Percentiles rank a stretch among this genome's conserved stretches.
phyloP scores from a whole-genome alignment of 1,140 invertebrate species.

The Saccostrea glomerata region DNA sequence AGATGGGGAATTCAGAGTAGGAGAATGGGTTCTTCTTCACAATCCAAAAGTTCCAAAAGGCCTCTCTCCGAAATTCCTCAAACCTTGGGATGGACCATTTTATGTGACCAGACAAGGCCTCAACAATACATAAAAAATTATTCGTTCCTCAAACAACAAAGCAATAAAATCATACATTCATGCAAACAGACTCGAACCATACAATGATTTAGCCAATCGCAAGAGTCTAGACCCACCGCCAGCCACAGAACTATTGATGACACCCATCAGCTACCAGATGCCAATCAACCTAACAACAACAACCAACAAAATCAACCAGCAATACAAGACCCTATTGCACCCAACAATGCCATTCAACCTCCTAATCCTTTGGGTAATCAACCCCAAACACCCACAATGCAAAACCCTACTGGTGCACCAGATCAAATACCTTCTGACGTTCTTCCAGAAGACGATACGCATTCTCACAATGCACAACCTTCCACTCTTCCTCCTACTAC shows the following conservation, averaged over 20 bases:
- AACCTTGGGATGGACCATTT: not conserved
- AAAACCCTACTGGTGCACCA: too few relatives aligned
- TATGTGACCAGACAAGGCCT: not conserved
- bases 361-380: too few relatives aligned
- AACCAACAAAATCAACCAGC: too few relatives aligned
- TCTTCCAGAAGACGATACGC: too few relatives aligned
- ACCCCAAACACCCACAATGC: too few relatives aligned
- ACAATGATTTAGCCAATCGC: not conserved
- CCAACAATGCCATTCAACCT: too few relatives aligned
- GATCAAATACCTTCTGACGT: too few relatives aligned
- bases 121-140: not conserved
- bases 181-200: not conserved
- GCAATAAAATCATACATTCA: not conserved
- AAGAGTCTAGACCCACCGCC: too few relatives aligned
- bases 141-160: not conserved
- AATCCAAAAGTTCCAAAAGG: not conserved
- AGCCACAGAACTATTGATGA: not conserved
- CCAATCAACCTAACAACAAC: too few relatives aligned
- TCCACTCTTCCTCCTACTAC: too few relatives aligned
- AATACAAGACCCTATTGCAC: too few relatives aligned
- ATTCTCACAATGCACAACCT: too few relatives aligned
- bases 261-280: not conserved
- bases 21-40: conserved; percentile 45
- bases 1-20: conserved; percentile 39
- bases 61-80: not conserved